Evolutionary conservation across 1,140 invertebrate genomes (phyloP).

Genomic region (Formica exsecta): DNA sequence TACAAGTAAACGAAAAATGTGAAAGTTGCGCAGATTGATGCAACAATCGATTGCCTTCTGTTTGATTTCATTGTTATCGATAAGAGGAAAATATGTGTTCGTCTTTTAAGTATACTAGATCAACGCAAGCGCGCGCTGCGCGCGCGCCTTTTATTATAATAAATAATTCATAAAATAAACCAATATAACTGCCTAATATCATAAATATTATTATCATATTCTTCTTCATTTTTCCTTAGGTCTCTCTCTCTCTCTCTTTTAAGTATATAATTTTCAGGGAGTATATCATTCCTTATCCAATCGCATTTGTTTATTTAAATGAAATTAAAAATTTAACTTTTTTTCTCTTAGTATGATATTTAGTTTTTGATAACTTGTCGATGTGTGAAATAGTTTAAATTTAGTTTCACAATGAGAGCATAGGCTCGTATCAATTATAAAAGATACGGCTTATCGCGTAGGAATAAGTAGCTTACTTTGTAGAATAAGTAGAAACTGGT

Average conservation of each 20-base stretch:
- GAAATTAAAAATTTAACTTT: background rate
- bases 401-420: constrained; percentile 4
- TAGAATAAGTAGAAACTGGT: constrained; percentile 18
- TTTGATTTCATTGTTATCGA: background rate
- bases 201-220: too few relatives aligned
- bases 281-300: background rate
- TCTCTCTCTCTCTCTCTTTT: too few relatives aligned
- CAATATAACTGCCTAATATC: too few relatives aligned
- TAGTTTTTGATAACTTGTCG: background rate
- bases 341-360: background rate
- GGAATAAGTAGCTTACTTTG: constrained; percentile 14
- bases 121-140: too few relatives aligned
- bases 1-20: background rate
- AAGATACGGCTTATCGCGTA: constrained; percentile 12
- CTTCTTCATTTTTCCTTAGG: too few relatives aligned
- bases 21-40: background rate
- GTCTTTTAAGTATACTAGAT: too few relatives aligned
- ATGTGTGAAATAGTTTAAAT: background rate
- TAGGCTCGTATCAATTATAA: background rate
- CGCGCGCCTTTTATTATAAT: too few relatives aligned
- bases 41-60: background rate
- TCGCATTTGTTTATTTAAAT: constrained; percentile 2
- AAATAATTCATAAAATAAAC: too few relatives aligned
- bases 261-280: too few relatives aligned
- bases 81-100: background rate